phyloP scores from a whole-genome alignment of 1,140 invertebrate species.

The Cotesia chilonis region DNA sequence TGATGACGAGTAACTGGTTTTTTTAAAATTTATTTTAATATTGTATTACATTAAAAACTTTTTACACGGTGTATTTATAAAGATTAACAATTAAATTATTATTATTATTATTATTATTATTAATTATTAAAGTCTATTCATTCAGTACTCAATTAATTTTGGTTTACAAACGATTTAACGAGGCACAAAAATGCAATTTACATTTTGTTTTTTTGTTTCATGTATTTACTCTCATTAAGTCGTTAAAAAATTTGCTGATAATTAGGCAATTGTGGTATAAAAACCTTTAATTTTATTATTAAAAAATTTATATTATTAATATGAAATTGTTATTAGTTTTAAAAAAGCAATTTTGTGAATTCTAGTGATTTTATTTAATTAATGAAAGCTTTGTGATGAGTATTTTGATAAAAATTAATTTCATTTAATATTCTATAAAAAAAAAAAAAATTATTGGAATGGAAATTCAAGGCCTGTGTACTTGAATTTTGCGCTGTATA shows the following conservation, averaged over 20 bases:
- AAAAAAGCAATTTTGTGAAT: neutral
- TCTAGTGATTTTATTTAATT: constrained; percentile 19
- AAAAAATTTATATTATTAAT: too few species aligned
- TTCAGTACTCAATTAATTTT: neutral
- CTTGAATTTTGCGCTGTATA: constrained; percentile 74
- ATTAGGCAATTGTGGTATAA: too few species aligned
- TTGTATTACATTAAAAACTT: constrained; percentile 35
- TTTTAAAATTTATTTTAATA: constrained; percentile 27
- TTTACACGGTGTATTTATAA: constrained; percentile 34
- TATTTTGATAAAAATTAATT: neutral
- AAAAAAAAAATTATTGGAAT: constrained; percentile 23
- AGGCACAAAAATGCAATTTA: too few species aligned
- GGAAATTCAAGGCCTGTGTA: constrained; percentile 63
- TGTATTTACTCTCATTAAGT: too few species aligned
- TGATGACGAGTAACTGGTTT: constrained; percentile 49
- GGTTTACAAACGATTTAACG: neutral
- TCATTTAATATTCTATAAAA: constrained; percentile 9
- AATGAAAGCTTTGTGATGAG: constrained; percentile 12
- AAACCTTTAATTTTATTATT: too few species aligned
- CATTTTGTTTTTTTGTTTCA: too few species aligned
- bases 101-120: constrained; percentile 17
- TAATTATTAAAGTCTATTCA: constrained; percentile 10
- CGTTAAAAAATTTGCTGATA: too few species aligned
- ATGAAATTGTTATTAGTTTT: neutral
- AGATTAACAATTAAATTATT: constrained; percentile 33